These are phyloP conservation scores for Acanthiza pusilla DNA, from an alignment of 2,797 vertebrate species.

Conservation along the genomic window DNA sequence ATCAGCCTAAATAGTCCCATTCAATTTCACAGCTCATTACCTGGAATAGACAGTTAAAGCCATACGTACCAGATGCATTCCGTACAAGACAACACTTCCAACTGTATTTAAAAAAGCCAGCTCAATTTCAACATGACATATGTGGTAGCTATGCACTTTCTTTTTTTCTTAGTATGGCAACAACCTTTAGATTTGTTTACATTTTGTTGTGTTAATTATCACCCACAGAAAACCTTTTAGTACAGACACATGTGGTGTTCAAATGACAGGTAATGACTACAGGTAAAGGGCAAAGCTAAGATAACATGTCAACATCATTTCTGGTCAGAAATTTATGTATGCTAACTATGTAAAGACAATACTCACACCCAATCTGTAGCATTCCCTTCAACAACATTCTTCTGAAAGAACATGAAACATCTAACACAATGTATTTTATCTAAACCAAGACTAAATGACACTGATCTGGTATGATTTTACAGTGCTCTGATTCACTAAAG, in stretches of 20 bases:
- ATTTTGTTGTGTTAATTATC: background rate
- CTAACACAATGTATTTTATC: background rate
- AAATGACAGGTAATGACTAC: background rate
- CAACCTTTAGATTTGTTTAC: background rate
- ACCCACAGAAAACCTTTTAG: background rate
- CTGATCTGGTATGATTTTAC: background rate
- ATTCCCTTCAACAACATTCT: background rate
- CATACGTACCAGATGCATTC: background rate
- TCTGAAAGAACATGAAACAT: background rate
- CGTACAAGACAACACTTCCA: background rate
- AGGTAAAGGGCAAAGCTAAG: background rate
- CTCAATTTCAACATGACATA: background rate
- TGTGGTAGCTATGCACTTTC: background rate
- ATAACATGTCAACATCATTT: background rate
- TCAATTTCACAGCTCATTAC: conserved; percentile 52
- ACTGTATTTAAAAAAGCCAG: background rate
- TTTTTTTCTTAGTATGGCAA: background rate
- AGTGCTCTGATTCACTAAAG: background rate
- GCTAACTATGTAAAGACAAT: background rate
- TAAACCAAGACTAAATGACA: background rate
- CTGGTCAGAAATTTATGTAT: background rate
- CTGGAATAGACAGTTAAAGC: background rate
- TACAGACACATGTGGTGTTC: background rate
- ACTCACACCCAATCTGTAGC: background rate
- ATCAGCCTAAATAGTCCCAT: background rate